Evolutionary conservation across 2,797 vertebrate species (phyloP).

Genomic region (Chelonia mydas): DNA sequence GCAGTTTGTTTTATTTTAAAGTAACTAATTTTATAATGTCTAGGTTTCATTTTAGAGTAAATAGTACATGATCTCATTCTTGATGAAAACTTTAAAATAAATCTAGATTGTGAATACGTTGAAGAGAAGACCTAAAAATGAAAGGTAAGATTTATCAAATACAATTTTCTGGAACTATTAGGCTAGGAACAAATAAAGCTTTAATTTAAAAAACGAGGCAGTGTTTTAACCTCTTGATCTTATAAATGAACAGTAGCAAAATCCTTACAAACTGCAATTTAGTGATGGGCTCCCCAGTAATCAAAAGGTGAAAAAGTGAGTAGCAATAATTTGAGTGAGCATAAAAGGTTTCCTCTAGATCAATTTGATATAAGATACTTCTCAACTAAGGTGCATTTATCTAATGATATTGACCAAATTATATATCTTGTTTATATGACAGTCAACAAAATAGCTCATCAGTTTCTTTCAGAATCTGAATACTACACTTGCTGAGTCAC

Average conservation of each 20-base stretch:
- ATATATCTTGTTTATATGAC: background rate
- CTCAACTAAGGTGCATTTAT: background rate
- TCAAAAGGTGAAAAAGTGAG: background rate
- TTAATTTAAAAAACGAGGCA: background rate
- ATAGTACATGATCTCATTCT: background rate
- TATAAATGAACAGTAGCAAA: background rate
- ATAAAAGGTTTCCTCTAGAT: background rate
- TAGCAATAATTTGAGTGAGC: background rate
- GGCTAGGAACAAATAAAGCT: background rate
- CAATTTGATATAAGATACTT: background rate
- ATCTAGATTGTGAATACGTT: background rate
- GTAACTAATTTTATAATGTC: background rate
- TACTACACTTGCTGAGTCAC: background rate
- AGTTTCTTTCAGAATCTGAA: background rate
- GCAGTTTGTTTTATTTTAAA: background rate
- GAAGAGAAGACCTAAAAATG: background rate
- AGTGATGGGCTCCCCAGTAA: background rate
- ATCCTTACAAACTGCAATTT: background rate
- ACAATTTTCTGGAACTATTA: background rate
- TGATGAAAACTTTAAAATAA: background rate
- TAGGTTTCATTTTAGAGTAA: background rate
- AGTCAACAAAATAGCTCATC: background rate
- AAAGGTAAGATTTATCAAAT: background rate
- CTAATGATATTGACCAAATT: background rate
- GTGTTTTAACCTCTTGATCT: background rate